Conservation (phyloP, 2,113 vertebrate species). For the Plotosus lineatus region DNA sequence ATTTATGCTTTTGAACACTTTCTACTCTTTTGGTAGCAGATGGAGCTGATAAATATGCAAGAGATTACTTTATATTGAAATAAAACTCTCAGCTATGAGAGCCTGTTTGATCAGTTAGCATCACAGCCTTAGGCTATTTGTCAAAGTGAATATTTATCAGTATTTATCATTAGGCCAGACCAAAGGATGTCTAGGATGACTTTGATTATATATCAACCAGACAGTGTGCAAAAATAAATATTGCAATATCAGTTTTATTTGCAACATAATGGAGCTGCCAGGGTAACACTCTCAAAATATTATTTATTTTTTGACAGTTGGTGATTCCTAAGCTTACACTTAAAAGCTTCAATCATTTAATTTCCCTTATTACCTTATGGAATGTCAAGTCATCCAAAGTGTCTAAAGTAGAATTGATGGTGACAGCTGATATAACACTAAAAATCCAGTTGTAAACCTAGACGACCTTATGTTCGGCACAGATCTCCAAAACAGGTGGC, state of each 20-base stretch:
- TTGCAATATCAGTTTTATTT: conserved; percentile 8
- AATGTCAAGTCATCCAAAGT: background rate
- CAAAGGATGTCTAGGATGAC: conserved; percentile 25
- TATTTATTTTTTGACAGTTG: background rate
- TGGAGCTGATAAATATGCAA: conserved; percentile 67
- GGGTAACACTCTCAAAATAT: background rate
- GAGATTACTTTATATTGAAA: conserved; percentile 55
- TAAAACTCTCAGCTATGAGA: conserved; percentile 54
- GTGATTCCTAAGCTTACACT: background rate
- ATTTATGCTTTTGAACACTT: conserved; percentile 57
- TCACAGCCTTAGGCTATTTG: conserved; percentile 56
- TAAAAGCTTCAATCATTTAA: background rate
- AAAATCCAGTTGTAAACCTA: background rate
- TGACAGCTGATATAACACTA: background rate
- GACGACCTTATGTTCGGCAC: background rate
- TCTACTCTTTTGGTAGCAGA: conserved; percentile 51
- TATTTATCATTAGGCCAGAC: conserved; percentile 43
- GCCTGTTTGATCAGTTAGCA: conserved; percentile 59
- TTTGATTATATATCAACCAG: background rate
- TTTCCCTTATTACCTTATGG: background rate
- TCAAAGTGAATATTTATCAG: conserved; percentile 59
- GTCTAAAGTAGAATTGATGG: background rate
- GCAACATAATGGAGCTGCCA: background rate
- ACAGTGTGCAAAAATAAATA: background rate
- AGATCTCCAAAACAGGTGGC: background rate